These are phyloP conservation scores for Drosophila littoralis DNA, from an alignment of 1,140 invertebrate species.

Conservation along the genomic window DNA sequence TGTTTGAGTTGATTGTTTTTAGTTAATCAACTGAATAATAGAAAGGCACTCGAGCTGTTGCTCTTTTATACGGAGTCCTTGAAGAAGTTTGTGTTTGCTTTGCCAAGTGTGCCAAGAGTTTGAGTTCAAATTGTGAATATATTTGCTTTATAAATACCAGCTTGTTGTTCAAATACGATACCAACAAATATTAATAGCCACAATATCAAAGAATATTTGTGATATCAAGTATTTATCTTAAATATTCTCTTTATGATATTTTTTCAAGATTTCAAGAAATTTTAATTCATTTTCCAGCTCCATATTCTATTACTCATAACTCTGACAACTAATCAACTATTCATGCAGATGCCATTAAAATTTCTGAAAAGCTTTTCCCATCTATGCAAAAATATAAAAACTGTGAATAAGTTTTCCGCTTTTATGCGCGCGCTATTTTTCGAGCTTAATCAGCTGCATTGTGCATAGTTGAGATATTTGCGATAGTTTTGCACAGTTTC, in stretches of 20 bases:
- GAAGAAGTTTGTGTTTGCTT: background rate
- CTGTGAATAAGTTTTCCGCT: background rate
- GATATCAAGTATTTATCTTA: no score
- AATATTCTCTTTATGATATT: no score
- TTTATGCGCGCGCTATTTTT: background rate
- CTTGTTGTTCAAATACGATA: background rate
- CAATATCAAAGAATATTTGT: no score
- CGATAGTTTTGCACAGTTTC: background rate
- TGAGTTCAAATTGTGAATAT: background rate
- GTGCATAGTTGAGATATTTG: background rate
- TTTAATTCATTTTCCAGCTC: no score
- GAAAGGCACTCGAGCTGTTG: background rate
- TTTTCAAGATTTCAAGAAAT: no score
- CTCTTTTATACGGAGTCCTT: background rate
- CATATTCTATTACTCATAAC: no score
- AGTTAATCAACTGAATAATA: constrained; percentile 20
- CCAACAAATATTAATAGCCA: background rate
- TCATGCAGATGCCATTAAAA: background rate
- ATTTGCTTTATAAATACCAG: background rate
- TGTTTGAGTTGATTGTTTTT: constrained; percentile 5
- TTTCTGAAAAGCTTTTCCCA: no score
- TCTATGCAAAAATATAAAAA: no score
- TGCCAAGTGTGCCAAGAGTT: background rate
- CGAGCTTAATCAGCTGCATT: constrained; percentile 5
- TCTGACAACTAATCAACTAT: background rate